Base-by-base conservation (phyloP, 2,888 invertebrate genomes). In the Acanthoscelides obtectus region DNA sequence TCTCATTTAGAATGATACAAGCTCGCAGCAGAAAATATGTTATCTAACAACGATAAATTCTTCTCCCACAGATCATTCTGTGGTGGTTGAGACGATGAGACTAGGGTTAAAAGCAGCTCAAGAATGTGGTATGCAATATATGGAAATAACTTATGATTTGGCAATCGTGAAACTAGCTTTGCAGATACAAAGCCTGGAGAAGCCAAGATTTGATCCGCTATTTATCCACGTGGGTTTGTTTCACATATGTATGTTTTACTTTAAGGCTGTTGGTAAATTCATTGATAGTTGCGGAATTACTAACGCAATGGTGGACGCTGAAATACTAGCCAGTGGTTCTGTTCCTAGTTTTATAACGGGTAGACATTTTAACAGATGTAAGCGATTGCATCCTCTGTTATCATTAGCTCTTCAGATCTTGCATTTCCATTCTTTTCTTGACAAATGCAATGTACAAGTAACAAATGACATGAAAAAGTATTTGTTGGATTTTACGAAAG, bases 211-310 rank as follows among this genome's bases (percentile, higher is more conserved):
- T 66, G 71, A 82, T 72, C 76, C 80, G 70, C 67, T 81, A 45
- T 73, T 73, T 69, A 64, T 70, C 21, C 70, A 73, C 64, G 70
- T 72, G 27, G 72, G 74, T 19, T 71, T 72, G 5, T 74, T 74
- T 63, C 72, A 74, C 63, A 74, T 69, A 70, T 22, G 68, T 65
- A 65, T 72, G 69, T 64, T 71, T 63, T 83, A 72, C 67, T 82
- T 82, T 66, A 81, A 75, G 82, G 81, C 81, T 0, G 74, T 83
- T 64, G 82, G 82, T 68, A 82, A 81, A 72, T 81, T 74, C 72
- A 82, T 83, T 69, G 81, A 82, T 70, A 72, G 20, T 73, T 74
- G 80, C 79, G 82, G 82, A 74, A 75, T 83, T 72, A 69, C 78
- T 19, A 76, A 81, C 20, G 78, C 81, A 66, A 12, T 81, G 66